Conservation (phyloP, 1,140 invertebrate genomes). For the Cardiocondyla obscurior region DNA sequence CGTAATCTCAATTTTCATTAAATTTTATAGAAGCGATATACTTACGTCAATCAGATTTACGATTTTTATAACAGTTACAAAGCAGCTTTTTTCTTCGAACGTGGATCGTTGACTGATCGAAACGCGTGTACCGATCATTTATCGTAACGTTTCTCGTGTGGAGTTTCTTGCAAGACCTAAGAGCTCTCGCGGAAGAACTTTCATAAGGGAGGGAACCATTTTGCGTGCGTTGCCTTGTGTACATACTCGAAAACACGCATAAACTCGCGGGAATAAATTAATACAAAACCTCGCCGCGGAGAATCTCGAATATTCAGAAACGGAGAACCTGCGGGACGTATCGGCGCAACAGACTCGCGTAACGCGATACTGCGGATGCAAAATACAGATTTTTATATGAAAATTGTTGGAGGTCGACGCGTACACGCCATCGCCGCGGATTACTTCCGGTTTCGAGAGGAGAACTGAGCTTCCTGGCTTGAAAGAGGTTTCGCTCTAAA, state of each 20-base stretch:
- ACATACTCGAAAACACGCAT: not conserved
- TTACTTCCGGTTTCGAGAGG: not conserved
- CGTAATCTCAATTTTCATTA: too few species aligned
- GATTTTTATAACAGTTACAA: too few species aligned
- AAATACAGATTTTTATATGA: constrained; percentile 26
- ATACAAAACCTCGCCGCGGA: constrained; percentile 7
- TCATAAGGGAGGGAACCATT: not conserved
- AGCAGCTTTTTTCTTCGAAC: too few species aligned
- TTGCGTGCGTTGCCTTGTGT: not conserved
- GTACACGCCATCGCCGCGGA: not conserved
- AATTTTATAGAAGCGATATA: too few species aligned
- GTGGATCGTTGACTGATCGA: too few species aligned
- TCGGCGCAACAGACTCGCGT: not conserved
- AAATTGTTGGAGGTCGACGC: not conserved
- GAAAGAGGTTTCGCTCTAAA: not conserved
- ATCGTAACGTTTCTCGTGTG: not conserved
- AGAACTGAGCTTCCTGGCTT: not conserved
- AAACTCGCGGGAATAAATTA: constrained; percentile 1
- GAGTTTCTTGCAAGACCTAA: not conserved
- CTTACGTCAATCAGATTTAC: too few species aligned
- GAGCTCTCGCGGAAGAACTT: not conserved
- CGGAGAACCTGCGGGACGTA: not conserved
- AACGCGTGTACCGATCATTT: not conserved
- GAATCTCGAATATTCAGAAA: not conserved
- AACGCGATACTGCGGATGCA: not conserved